Evolutionary conservation across 2,797 vertebrate genomes (phyloP).

Genomic region (Rhynchonycteris naso): DNA sequence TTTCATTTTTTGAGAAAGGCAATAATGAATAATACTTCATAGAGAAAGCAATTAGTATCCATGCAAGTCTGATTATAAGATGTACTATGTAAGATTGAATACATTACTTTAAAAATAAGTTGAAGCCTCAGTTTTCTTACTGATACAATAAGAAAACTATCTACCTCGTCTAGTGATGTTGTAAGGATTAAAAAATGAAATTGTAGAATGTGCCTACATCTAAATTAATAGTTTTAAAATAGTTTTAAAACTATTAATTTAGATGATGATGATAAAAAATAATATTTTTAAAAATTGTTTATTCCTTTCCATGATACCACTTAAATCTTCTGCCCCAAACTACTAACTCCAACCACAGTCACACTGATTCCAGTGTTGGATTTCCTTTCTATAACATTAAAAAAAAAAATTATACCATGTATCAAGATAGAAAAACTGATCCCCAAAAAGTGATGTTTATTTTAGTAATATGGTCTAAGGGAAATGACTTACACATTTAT

Average conservation of each 20-base stretch:
- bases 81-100: background rate
- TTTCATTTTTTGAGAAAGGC: background rate
- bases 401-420: background rate
- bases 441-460: background rate
- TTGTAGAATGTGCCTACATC: background rate
- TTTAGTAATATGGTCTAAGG: background rate
- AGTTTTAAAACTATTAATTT: background rate
- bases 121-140: background rate
- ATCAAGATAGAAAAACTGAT: background rate
- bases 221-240: background rate
- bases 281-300: background rate
- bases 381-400: background rate
- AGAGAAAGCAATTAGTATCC: background rate
- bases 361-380: background rate
- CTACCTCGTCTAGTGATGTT: background rate
- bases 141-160: background rate
- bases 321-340: background rate
- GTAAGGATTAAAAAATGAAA: background rate
- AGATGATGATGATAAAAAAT: background rate
- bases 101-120: background rate
- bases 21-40: fast-evolving
- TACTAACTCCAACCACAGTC: background rate
- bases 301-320: background rate
- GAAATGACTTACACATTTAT: background rate
- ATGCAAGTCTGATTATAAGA: background rate